Percentiles rank a stretch among this genome's conserved stretches.
Conservation (phyloP, 2,888 invertebrate species). For the Stomorhina lunata region DNA sequence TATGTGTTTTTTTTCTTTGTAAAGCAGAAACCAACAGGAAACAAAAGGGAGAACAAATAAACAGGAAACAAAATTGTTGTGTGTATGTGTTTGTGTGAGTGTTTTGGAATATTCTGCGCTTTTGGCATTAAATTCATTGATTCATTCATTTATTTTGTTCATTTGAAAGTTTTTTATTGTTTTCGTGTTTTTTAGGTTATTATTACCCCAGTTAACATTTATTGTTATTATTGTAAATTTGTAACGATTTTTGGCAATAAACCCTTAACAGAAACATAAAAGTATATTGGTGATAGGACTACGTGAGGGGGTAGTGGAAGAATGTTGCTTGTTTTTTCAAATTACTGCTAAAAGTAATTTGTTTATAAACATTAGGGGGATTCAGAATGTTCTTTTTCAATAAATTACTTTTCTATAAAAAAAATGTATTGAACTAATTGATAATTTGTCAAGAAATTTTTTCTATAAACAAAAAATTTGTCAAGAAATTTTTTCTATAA, state of each 20-base stretch:
- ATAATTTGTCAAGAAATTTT: too few species aligned
- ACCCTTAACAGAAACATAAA: neutral
- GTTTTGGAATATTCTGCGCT: too few species aligned
- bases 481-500: too few species aligned
- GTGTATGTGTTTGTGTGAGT: neutral
- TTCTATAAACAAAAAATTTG: too few species aligned
- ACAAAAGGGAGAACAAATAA: conserved; percentile 2
- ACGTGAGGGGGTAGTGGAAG: neutral
- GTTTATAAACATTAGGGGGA: neutral
- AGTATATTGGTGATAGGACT: neutral
- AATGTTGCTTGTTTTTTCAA: conserved; percentile 5
- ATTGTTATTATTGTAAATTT: conserved; percentile 51
- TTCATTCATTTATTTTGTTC: neutral
- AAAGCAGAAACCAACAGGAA: neutral
- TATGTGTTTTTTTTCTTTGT: neutral
- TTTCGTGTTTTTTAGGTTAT: conserved; percentile 12
- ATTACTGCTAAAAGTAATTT: neutral
- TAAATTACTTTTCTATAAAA: too few species aligned
- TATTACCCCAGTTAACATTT: conserved; percentile 55
- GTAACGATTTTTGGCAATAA: conserved; percentile 11
- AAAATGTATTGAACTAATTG: neutral
- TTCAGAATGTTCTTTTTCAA: neutral
- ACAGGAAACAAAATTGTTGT: conserved; percentile 7
- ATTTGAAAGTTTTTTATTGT: neutral
- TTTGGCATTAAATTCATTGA: neutral